A percentile compares a stretch with the other conserved stretches of the same genome.
Evolutionary conservation across 1,140 invertebrate species (phyloP).

Genomic region (Myzus persicae): DNA sequence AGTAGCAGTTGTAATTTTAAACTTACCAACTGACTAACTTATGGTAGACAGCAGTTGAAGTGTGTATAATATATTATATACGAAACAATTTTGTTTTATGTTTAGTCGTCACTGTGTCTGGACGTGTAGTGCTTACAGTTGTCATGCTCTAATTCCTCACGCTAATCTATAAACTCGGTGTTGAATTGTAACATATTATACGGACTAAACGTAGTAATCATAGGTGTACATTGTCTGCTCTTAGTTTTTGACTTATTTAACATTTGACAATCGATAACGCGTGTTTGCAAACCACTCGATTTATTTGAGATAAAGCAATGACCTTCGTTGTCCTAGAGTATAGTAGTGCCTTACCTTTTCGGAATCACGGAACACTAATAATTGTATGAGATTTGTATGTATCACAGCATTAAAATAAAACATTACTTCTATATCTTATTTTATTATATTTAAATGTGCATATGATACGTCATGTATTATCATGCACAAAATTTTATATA

Average conservation of each 20-base stretch:
- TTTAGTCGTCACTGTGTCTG: neutral
- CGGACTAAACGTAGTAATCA: neutral
- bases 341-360: too few relatives aligned
- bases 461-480: too few relatives aligned
- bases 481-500: too few relatives aligned
- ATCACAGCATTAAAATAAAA: too few relatives aligned
- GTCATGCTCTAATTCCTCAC: constrained; percentile 18
- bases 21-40: neutral
- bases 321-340: neutral
- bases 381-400: too few relatives aligned
- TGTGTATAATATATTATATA: neutral
- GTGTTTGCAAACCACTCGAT: neutral
- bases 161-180: neutral
- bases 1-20: neutral
- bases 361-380: too few relatives aligned
- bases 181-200: neutral
- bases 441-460: too few relatives aligned
- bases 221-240: neutral
- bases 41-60: neutral
- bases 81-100: neutral
- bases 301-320: neutral
- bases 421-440: too few relatives aligned
- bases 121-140: neutral
- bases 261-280: neutral
- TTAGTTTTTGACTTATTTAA: neutral